phyloP scores from a whole-genome alignment of 2,888 invertebrate species.

The Empis livida region DNA sequence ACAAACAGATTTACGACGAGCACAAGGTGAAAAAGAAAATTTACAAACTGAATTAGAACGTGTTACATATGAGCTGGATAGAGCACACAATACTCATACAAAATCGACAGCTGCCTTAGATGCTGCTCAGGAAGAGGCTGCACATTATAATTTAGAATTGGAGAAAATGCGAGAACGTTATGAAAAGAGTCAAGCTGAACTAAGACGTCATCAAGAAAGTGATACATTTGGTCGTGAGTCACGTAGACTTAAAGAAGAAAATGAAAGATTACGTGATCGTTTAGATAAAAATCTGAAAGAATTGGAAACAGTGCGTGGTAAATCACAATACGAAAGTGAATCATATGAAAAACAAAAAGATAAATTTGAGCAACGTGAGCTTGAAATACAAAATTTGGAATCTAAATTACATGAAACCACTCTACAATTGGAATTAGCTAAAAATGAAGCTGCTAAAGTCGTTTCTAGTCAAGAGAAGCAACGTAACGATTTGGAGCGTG shows the following conservation, averaged over 20 bases:
- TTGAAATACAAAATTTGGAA: slow-evolving; percentile 64
- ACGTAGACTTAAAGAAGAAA: slow-evolving; percentile 64
- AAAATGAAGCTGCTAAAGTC: slow-evolving; percentile 63
- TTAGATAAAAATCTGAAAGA: slow-evolving; percentile 71
- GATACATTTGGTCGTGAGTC: slow-evolving; percentile 70
- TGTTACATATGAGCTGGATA: slow-evolving; percentile 71
- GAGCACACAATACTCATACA: slow-evolving; percentile 72
- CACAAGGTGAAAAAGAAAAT: slow-evolving; percentile 78
- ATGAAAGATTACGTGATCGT: slow-evolving; percentile 66
- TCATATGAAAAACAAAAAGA: slow-evolving; percentile 63
- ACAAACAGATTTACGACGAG: slow-evolving; percentile 67
- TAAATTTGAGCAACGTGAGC: slow-evolving; percentile 59
- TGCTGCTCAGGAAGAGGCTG: slow-evolving; percentile 80
- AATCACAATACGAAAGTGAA: slow-evolving; percentile 64
- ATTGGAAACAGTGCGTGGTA: slow-evolving; percentile 65
- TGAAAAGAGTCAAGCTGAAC: slow-evolving; percentile 69
- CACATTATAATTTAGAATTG: slow-evolving; percentile 70
- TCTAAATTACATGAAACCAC: slow-evolving; percentile 64
- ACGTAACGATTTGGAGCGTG: slow-evolving; percentile 64
- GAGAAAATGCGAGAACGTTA: slow-evolving; percentile 87
- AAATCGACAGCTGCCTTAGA: slow-evolving; percentile 78
- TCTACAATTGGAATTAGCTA: slow-evolving; percentile 66
- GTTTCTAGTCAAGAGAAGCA: slow-evolving; percentile 66
- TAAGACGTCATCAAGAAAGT: slow-evolving; percentile 69
- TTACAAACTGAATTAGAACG: slow-evolving; percentile 71